phyloP scores from a whole-genome alignment of 2,113 vertebrate genomes.

The Cichladusa arquata region DNA sequence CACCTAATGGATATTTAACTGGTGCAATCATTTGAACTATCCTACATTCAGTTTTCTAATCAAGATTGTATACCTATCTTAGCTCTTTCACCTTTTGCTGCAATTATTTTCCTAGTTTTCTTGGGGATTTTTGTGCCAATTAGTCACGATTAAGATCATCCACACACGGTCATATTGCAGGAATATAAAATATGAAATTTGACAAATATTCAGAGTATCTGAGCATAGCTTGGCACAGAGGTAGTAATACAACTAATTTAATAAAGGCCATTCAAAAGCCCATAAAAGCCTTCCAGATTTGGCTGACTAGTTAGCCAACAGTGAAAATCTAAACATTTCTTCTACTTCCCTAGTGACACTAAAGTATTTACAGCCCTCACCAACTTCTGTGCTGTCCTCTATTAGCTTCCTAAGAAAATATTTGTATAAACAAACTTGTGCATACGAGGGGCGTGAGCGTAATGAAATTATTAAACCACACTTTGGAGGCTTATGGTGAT shows the following conservation, averaged over 20 bases:
- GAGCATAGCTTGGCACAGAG: background rate
- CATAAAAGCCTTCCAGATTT: background rate
- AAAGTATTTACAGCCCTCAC: background rate
- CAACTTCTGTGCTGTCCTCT: background rate
- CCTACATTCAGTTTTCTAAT: background rate
- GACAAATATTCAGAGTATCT: background rate
- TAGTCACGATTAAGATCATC: background rate
- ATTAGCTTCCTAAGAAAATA: background rate
- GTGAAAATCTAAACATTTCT: background rate
- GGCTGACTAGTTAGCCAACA: background rate
- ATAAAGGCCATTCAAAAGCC: background rate
- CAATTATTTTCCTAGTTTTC: background rate
- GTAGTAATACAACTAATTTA: background rate
- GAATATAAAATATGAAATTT: background rate
- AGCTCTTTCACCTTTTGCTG: background rate
- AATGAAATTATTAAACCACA: background rate
- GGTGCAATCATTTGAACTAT: background rate
- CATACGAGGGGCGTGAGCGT: background rate
- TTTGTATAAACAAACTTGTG: background rate
- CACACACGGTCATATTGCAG: background rate
- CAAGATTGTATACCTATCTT: background rate
- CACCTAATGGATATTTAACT: background rate
- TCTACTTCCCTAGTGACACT: background rate
- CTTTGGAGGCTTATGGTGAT: background rate
- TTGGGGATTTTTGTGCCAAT: background rate